Evolutionary conservation across 1,140 invertebrate species (phyloP), one percentile per base, ranked within the genome.

Genomic region (Lucilia sericata): DNA sequence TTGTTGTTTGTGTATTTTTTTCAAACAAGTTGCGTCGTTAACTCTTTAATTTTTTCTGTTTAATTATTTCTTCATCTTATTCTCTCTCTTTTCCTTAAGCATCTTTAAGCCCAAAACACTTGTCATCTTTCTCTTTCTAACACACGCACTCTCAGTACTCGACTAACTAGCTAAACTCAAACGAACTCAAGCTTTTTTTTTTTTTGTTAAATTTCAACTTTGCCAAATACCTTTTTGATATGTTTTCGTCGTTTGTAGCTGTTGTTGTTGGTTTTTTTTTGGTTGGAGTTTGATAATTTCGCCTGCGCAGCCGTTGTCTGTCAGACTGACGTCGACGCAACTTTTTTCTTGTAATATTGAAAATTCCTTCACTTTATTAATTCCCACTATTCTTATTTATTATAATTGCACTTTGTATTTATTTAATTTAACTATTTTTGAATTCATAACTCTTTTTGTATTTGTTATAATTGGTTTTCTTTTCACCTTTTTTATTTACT

Each of bases 1-100:
- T 65, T 65, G 12, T 70, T 70, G 8, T n/a, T 70, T 70, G 65
- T 70, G 21, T 19, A 10, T 25, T 70, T 70, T 70, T 70, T 19
- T 70, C 65, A 70, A 70, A 70, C 65, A 70, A 70, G 65, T 70
- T 70, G 65, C 65, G 65, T 70, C 65, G 65, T 70, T 70, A 21
- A 19, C 65, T 70, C 19, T 70, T 21, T 21, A 70, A 21, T 70
- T 70, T 70, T 70, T 70, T n/a, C n/a, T 60, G 55, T 60, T 60
- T 60, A 60, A 60, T 60, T 60, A 17, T 60, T 60, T 60, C 55
- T 60, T 60, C 55, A 70, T 70, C 65, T 70, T 70, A 5, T 70
- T 70, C 65, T 70, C 19, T 70, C 25, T 30, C 25, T 30, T 30
- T 30, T 30, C 65, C 19, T 25, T 70, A 21, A 21, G 65, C 17